Evolutionary conservation across 2,797 vertebrate genomes (phyloP), one percentile per base, ranked within the genome.

Genomic region (Lithobates sylvaticus): DNA sequence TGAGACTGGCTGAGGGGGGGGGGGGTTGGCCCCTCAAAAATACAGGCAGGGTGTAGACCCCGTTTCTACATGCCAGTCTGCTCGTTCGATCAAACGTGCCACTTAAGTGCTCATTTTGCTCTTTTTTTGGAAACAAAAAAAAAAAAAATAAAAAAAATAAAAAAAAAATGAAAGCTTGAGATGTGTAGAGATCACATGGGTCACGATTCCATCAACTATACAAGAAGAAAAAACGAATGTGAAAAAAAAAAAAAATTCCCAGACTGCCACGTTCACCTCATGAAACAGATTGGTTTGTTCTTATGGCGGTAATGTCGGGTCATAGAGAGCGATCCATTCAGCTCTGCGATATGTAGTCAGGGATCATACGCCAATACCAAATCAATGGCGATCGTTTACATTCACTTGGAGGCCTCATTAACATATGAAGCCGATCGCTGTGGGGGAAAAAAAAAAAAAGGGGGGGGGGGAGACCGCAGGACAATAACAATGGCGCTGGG

Each of bases 261-360:
- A 18, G 16, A 61, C 91, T 88, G 89, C 94, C 93, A 94, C 92
- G 92, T 96, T 99, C 97, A 98, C 96, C 98, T 99, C 98, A 99
- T 99, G 95, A 97, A 99, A 96, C 92, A 94, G 76, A 74, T 3
- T 3, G 61, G 32, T 1, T 69, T 42, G 50, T 76, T 54, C 47
- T 9, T 67, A 10, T 15, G n/a, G 65, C 2, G 3, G 12, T 27
- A 2, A 27, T 5, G 47, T 12, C 5, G 39, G 12, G 29, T 75
- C 76, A 83, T 84, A 79, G 23, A 44, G 26, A 44, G 18, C 5
- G 9, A 64, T 29, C 79, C 79, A 81, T 81, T n/a, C 71, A 79
- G 54, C 26, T 23, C 12, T 23, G 10, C 27, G 15, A 29, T 42
- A 0, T 21, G 27, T 10, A 6, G 44, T 44, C 70, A 86, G 61